Evolutionary conservation across 2,797 vertebrate species (phyloP), one percentile per base, ranked within the genome.

Genomic region (Botia almorhae): DNA sequence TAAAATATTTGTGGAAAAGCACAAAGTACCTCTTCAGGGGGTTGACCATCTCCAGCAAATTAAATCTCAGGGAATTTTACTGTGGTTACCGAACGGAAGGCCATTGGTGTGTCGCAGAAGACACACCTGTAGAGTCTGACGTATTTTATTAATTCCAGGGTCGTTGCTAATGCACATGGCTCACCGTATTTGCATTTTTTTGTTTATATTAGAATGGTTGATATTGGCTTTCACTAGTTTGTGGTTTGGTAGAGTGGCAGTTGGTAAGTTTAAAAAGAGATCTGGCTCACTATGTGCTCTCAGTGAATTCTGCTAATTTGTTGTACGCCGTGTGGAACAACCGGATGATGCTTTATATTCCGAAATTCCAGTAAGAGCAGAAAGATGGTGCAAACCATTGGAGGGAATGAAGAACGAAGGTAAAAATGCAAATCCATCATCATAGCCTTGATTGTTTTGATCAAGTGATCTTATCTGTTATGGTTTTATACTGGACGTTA

Each of bases 301-400:
- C 2, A 3, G 26, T 17, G 8, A 7, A 8, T 0, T 0, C 7
- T 23, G 29, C 0, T 0, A 19, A 39, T 55, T 21, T 61, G 60
- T 16, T 4, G 3, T 61, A 21, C 67, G 36, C 2, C 36, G 46
- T 0, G 7, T 21, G 63, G 68, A 14, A 14, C 46, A 12, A 51
- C 0, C 21, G 55, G 33, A 81, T 64, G n/a, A 61, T 21, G 14
- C 16, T 10, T 2, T 21, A 69, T n/a, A 14, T 26, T 13, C 21
- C 5, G 1, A 14, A n/a, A 19, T 7, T 60, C 2, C 53, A 58
- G 14, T 2, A 6, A 56, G 14, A 1, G 17, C 7, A n/a, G 33
- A 78, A 82, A 84, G 17, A 86, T 84, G 82, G 3, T 36, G 61
- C 5, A 69, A n/a, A 13, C 17, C 3, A 19, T 13, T 56, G 23